phyloP scores from a whole-genome alignment of 1,140 invertebrate species.

The Charaxes varanes region DNA sequence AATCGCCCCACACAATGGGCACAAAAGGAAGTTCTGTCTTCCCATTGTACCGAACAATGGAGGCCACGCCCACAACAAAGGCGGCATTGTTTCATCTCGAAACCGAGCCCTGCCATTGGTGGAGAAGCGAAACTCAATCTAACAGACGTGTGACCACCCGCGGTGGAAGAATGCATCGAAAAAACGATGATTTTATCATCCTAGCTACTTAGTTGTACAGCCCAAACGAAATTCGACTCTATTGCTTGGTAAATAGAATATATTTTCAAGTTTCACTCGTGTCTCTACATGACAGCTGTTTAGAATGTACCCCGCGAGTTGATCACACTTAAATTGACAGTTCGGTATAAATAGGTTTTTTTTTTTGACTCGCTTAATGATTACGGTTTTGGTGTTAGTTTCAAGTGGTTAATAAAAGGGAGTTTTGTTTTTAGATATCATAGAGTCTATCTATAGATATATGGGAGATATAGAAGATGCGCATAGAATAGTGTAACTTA shows the following conservation, averaged over 20 bases:
- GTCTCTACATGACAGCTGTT: constrained; percentile 3
- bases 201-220: neutral
- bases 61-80: constrained; percentile 45
- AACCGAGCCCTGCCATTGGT: constrained; percentile 31
- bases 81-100: constrained; percentile 52
- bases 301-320: constrained; percentile 1
- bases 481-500: too few species aligned
- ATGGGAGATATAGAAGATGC: too few species aligned
- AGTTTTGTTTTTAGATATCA: too few species aligned
- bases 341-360: constrained; percentile 1
- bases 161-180: constrained; percentile 9
- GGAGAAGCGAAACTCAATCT: constrained; percentile 18
- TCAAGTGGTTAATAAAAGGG: too few species aligned
- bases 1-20: constrained; percentile 24
- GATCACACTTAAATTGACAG: constrained; percentile 3
- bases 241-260: neutral
- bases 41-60: constrained; percentile 56
- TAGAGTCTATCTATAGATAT: too few species aligned
- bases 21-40: constrained; percentile 31
- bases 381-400: too few species aligned
- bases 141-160: constrained; percentile 38
- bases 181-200: constrained; percentile 1
- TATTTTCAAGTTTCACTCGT: neutral
- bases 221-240: neutral
- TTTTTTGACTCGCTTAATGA: too few species aligned